Percentiles rank a stretch among this genome's conserved stretches.
Conservation (phyloP, 2,113 vertebrate genomes). For the Elgaria multicarinata region DNA sequence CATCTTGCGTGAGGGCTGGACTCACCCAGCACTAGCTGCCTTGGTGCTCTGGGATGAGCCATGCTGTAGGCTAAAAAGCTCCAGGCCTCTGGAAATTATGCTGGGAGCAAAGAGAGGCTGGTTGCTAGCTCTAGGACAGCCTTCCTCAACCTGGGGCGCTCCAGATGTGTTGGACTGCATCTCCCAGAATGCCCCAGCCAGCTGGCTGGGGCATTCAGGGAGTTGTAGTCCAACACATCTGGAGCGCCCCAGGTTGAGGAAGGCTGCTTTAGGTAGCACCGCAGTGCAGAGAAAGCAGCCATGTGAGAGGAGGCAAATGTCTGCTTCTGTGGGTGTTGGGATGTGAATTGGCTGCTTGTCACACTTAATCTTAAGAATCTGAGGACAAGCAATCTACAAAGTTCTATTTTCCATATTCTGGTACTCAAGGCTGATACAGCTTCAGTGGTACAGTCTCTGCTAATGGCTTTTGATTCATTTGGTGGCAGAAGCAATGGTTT, state of each 20-base stretch:
- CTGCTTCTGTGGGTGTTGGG: background rate
- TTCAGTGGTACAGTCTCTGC: too few relatives aligned
- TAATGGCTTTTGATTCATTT: background rate
- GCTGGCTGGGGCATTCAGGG: too few relatives aligned
- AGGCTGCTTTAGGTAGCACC: too few relatives aligned
- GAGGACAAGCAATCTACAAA: background rate
- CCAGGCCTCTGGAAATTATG: background rate
- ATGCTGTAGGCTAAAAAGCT: background rate
- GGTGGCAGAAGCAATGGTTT: background rate
- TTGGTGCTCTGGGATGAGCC: background rate
- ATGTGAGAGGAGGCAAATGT: too few relatives aligned
- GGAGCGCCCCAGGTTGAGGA: too few relatives aligned
- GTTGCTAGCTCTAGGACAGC: too few relatives aligned
- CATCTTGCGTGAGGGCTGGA: background rate
- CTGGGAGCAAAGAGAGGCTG: background rate
- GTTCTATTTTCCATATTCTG: background rate
- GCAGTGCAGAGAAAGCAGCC: background rate
- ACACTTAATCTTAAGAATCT: too few relatives aligned
- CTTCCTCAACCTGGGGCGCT: too few relatives aligned
- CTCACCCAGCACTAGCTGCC: background rate
- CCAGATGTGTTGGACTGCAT: too few relatives aligned
- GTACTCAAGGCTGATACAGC: background rate
- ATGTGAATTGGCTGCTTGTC: background rate
- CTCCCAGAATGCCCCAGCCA: too few relatives aligned
- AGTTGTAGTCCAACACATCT: too few relatives aligned